Evolutionary conservation across 2,113 vertebrate genomes (phyloP).

Genomic region (Myodes glareolus): DNA sequence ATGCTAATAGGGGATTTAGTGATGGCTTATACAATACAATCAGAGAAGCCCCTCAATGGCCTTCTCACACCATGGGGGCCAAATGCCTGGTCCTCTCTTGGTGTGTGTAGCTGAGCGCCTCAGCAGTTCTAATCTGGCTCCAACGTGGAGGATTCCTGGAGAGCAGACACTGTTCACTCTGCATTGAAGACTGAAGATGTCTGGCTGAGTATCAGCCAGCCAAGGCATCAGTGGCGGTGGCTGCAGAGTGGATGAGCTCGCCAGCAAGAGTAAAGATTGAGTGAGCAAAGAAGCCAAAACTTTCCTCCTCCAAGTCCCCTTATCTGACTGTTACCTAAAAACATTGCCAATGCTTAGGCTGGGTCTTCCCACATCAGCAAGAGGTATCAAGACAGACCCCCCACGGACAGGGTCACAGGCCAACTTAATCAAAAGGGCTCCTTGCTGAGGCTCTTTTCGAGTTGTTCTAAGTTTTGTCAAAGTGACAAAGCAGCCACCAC

Average conservation of each 20-base stretch:
- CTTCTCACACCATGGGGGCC: neutral
- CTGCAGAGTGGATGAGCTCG: neutral
- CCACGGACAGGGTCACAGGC: neutral
- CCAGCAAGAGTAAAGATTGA: neutral
- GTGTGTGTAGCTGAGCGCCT: neutral
- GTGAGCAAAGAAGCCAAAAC: neutral
- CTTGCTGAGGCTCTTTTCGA: neutral
- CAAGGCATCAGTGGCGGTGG: neutral
- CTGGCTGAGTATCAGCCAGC: neutral
- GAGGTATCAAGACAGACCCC: neutral
- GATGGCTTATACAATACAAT: neutral
- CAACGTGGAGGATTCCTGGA: neutral
- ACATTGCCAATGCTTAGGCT: neutral
- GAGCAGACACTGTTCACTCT: neutral
- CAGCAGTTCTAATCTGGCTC: neutral
- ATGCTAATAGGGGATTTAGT: neutral
- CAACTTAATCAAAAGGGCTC: neutral
- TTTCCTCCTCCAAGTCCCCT: neutral
- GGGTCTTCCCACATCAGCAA: neutral
- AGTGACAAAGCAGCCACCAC: neutral
- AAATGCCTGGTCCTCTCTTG: neutral
- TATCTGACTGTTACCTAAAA: neutral
- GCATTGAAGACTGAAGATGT: neutral
- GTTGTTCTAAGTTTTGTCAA: neutral
- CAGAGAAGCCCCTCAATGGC: neutral